A percentile compares a stretch with the other conserved stretches of the same genome.
Conservation (phyloP, 1,140 invertebrate genomes). For the Nomia melanderi region DNA sequence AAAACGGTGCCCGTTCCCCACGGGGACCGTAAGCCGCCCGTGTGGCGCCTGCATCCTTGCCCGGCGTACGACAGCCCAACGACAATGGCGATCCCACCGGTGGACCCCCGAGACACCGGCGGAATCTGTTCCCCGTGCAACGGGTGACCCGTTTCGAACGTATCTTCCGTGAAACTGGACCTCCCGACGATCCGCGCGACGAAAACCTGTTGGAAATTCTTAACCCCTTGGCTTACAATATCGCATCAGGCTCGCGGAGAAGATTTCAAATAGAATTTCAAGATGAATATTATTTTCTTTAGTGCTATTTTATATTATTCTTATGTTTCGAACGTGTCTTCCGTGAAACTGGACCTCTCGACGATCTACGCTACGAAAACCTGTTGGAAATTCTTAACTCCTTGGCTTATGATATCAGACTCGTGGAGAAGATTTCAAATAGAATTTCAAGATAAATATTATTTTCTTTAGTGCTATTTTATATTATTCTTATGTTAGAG, state of each 20-base stretch:
- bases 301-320: too few relatives aligned
- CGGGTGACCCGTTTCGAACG: conserved; percentile 57
- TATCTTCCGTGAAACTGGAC: neutral
- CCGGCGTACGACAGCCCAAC: conserved; percentile 62
- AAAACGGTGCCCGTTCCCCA: conserved; percentile 70
- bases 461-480: too few relatives aligned
- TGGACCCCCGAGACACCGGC: conserved; percentile 45
- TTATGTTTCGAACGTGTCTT: conserved; percentile 34
- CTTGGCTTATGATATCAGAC: too few relatives aligned
- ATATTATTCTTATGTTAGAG: too few relatives aligned
- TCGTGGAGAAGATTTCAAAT: too few relatives aligned
- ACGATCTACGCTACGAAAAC: neutral
- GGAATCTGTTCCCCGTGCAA: conserved; percentile 50
- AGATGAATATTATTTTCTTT: too few relatives aligned
- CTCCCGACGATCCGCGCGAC: neutral
- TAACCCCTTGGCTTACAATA: too few relatives aligned
- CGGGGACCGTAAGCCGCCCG: conserved; percentile 73
- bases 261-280: too few relatives aligned
- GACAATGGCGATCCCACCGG: conserved; percentile 61
- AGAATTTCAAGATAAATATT: too few relatives aligned
- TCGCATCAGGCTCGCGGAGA: too few relatives aligned
- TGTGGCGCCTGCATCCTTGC: conserved; percentile 75
- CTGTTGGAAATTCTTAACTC: too few relatives aligned
- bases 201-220: too few relatives aligned
- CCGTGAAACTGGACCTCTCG: neutral